Evolutionary conservation across 2,888 invertebrate genomes (phyloP).

Genomic region (Pristionchus maxplancki): DNA sequence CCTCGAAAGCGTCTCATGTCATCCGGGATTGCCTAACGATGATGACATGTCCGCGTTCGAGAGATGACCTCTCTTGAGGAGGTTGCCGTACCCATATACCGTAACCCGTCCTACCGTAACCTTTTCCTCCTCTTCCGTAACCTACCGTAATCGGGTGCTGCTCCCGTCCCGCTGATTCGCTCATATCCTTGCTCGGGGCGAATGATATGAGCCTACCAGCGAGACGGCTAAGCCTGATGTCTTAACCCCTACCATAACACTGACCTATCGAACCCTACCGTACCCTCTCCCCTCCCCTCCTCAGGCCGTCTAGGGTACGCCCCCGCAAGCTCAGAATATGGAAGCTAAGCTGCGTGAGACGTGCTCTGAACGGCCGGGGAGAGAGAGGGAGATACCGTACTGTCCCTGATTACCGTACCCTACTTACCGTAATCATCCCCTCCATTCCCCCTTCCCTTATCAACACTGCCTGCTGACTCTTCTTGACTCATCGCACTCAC

Average conservation of each 20-base stretch:
- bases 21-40: too few species aligned
- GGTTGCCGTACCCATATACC: neutral
- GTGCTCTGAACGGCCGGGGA: slow-evolving; percentile 19
- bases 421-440: neutral
- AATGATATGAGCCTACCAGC: slow-evolving; percentile 25
- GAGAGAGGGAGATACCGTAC: neutral
- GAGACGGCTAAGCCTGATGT: slow-evolving; percentile 20
- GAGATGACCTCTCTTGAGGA: neutral
- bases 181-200: slow-evolving; percentile 24
- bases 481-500: neutral
- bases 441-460: neutral
- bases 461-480: neutral
- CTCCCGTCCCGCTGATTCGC: slow-evolving; percentile 21
- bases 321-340: neutral
- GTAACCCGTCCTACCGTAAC: neutral
- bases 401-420: neutral
- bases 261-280: neutral
- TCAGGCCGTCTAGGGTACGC: slow-evolving; percentile 46
- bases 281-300: neutral
- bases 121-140: too few species aligned
- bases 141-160: neutral
- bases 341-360: neutral
- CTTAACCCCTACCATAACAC: too few species aligned
- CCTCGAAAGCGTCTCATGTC: too few species aligned
- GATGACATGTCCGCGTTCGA: too few species aligned